A percentile compares a stretch with the other conserved stretches of the same genome.
Conservation (phyloP, 1,140 invertebrate species). For the Trinorchestia longiramus region DNA sequence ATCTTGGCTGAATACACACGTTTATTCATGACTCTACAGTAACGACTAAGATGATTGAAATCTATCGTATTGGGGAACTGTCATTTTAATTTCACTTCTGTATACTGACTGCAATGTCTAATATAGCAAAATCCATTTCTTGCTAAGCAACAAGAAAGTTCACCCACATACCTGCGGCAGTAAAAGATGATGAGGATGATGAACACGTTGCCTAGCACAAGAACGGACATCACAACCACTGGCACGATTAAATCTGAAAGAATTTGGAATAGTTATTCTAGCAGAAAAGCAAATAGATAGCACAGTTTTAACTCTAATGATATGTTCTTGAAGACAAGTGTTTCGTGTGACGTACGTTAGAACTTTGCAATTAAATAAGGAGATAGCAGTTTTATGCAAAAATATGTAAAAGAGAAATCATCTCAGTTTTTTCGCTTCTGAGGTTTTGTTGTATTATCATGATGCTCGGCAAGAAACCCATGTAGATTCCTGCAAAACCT, state of each 20-base stretch:
- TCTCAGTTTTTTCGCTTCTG: no score
- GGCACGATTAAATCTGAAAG: constrained; percentile 2
- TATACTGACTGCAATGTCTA: neutral
- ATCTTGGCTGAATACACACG: neutral
- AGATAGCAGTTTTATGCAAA: no score
- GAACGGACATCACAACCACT: neutral
- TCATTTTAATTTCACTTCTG: neutral
- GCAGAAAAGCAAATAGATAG: no score
- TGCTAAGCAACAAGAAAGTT: neutral
- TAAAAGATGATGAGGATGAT: constrained; percentile 51
- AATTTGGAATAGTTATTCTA: neutral
- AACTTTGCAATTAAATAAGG: no score
- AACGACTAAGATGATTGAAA: neutral
- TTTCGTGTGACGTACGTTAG: no score
- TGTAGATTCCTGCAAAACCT: no score
- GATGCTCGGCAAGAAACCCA: no score
- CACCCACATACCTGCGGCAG: neutral
- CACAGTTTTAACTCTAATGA: no score
- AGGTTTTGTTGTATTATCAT: no score
- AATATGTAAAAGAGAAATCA: no score
- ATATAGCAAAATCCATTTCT: neutral
- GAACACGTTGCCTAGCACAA: constrained; percentile 22
- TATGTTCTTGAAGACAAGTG: no score
- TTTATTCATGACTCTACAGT: neutral
- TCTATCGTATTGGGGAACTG: neutral